phyloP scores from a whole-genome alignment of 1,140 invertebrate genomes.

The Diachasma alloeum region DNA sequence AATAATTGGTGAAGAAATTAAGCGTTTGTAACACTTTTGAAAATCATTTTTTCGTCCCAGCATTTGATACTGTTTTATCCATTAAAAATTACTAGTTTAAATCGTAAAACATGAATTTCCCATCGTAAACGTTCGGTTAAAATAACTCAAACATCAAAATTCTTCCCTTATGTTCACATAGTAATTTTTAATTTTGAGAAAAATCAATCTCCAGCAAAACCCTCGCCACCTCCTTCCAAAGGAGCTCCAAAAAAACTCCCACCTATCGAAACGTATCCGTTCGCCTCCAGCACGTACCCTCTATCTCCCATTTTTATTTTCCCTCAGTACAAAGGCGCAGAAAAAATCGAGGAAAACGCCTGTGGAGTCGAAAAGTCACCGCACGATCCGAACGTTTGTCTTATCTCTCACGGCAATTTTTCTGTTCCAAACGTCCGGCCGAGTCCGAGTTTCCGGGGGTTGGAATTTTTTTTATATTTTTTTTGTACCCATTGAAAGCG shows the following conservation, averaged over 20 bases:
- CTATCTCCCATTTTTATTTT: conserved; percentile 7
- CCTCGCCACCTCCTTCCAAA: background rate
- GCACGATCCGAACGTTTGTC: conserved; percentile 14
- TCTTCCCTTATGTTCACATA: no score
- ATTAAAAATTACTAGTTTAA: no score
- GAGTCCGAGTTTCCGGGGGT: conserved; percentile 15
- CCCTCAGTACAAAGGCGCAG: background rate
- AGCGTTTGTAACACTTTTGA: no score
- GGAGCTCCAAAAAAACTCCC: background rate
- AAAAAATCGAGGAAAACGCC: background rate
- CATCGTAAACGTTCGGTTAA: no score
- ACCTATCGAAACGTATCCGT: conserved; percentile 9
- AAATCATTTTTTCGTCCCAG: no score
- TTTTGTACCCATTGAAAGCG: conserved; percentile 4
- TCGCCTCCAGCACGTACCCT: background rate
- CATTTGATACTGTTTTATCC: no score
- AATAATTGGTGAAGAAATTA: no score
- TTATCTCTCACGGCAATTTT: conserved; percentile 19
- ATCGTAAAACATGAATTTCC: no score
- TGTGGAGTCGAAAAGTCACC: conserved; percentile 7
- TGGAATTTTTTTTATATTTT: background rate
- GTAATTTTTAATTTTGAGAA: no score
- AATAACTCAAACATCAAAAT: no score
- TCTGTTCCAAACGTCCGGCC: conserved; percentile 12
- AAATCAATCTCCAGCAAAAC: background rate